Evolutionary conservation across 1,140 invertebrate genomes (phyloP).

Genomic region (Rhagoletis pomonella): DNA sequence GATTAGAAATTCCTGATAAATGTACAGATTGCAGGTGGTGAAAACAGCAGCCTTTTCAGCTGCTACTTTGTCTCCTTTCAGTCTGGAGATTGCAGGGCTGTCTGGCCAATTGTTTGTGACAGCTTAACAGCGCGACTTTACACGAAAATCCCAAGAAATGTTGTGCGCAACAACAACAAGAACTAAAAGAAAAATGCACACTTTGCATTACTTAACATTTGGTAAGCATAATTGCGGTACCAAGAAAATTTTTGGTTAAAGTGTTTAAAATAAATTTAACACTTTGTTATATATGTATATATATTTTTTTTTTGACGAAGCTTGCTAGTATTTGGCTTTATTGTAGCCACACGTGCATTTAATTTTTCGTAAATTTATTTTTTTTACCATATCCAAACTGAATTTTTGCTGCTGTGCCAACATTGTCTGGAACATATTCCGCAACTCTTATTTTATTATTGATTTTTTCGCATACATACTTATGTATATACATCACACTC

Average conservation of each 20-base stretch:
- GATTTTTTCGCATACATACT: background rate
- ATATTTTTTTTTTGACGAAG: no score
- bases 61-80: background rate
- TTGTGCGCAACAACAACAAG: background rate
- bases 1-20: background rate
- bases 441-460: background rate
- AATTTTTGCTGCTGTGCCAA: background rate
- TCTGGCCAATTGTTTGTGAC: background rate
- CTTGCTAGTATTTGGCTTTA: no score
- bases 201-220: no score
- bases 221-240: no score
- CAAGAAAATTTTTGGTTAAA: no score
- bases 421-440: background rate
- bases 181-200: no score
- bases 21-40: background rate
- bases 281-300: no score
- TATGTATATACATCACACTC: no score
- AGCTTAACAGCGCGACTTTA: background rate
- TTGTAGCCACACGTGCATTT: background rate
- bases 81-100: background rate
- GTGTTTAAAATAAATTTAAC: no score
- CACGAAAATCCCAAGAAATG: background rate
- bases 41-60: background rate
- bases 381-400: background rate
- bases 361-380: no score